Evolutionary conservation across 2,797 vertebrate genomes (phyloP).

Genomic region (Carcharodon carcharias): DNA sequence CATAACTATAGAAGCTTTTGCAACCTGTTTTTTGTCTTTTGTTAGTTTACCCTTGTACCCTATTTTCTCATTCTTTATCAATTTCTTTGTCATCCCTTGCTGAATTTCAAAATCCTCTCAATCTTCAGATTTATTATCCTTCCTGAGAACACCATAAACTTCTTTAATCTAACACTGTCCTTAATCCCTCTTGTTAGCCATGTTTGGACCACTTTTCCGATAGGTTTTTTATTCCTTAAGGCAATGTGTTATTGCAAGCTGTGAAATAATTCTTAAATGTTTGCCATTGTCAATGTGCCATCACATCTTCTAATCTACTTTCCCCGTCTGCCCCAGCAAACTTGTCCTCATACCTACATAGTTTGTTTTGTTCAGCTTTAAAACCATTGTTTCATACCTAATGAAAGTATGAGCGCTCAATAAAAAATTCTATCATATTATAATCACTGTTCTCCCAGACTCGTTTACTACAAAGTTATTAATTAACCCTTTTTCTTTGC

Average conservation of each 20-base stretch:
- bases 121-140: not conserved
- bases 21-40: not conserved
- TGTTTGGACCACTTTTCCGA: not conserved
- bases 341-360: not conserved
- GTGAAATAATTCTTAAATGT: not conserved
- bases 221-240: too few relatives aligned
- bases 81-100: not conserved
- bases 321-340: not conserved
- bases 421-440: not conserved
- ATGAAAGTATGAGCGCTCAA: not conserved
- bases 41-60: not conserved
- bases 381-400: too few relatives aligned
- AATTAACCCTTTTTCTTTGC: not conserved
- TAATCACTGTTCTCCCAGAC: not conserved
- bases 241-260: not conserved
- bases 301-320: not conserved
- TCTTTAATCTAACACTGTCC: not conserved
- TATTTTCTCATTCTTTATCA: not conserved
- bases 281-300: not conserved
- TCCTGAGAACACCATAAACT: not conserved
- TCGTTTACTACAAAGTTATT: not conserved
- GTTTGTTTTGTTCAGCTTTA: not conserved
- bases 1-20: not conserved
- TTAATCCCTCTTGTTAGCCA: not conserved
- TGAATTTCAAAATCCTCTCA: not conserved